phyloP scores from a whole-genome alignment of 2,888 invertebrate genomes.

The Noctua fimbriata region DNA sequence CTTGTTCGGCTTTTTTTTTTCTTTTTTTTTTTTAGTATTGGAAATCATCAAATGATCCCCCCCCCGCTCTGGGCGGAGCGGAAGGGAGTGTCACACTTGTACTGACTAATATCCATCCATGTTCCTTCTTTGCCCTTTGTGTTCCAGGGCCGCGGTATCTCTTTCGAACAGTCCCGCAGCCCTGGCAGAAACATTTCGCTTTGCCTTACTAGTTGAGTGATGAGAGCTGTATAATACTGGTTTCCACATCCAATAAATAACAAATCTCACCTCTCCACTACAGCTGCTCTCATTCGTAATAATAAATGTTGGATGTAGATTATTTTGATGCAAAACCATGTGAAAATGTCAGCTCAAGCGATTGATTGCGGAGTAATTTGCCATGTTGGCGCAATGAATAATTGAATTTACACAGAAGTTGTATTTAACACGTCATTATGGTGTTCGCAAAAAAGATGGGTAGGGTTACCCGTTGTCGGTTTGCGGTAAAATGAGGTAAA shows the following conservation, averaged over 20 bases:
- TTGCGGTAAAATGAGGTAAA: constrained; percentile 26
- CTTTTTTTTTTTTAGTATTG: too few relatives aligned
- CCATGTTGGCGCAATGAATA: constrained; percentile 75
- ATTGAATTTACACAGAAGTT: constrained; percentile 79
- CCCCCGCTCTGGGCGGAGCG: too few relatives aligned
- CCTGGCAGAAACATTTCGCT: too few relatives aligned
- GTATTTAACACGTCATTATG: constrained; percentile 77
- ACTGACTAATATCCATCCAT: too few relatives aligned
- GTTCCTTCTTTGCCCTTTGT: too few relatives aligned
- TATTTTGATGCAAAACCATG: constrained; percentile 73
- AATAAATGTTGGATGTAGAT: constrained; percentile 54
- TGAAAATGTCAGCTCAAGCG: constrained; percentile 71
- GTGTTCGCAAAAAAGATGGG: constrained; percentile 73
- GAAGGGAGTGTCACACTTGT: too few relatives aligned
- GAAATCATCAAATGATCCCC: too few relatives aligned
- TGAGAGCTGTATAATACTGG: background rate
- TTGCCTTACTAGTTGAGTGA: too few relatives aligned
- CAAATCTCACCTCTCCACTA: constrained; percentile 22
- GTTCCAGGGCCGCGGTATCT: too few relatives aligned
- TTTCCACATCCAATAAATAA: background rate
- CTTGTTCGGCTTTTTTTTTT: too few relatives aligned
- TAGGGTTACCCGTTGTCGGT: constrained; percentile 45
- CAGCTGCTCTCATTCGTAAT: constrained; percentile 51
- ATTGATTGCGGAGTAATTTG: constrained; percentile 78
- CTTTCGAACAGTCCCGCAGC: too few relatives aligned